Conservation (phyloP, 2,797 vertebrate species). For the Tokudaia muenninki region DNA sequence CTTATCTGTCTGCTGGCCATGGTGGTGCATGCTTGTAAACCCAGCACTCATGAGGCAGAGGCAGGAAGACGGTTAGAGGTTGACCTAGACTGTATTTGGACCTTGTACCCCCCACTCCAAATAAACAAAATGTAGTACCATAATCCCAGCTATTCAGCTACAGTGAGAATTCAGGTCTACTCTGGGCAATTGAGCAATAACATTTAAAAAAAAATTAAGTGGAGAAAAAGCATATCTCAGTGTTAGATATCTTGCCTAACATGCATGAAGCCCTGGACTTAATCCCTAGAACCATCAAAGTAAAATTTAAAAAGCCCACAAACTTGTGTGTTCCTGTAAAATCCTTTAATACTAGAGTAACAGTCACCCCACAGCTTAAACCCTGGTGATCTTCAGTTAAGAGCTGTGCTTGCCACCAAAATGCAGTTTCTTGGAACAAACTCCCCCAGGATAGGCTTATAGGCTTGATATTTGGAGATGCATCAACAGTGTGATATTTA, state of each 20-base stretch:
- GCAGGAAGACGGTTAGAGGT: neutral
- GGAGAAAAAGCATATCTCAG: neutral
- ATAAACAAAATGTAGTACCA: neutral
- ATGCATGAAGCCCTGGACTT: neutral
- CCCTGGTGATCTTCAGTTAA: neutral
- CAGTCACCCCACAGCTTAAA: neutral
- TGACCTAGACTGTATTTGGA: neutral
- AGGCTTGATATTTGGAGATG: constrained; percentile 38
- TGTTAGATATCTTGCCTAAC: neutral
- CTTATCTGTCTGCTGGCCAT: neutral
- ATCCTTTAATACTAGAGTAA: neutral
- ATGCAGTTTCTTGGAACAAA: neutral
- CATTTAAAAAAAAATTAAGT: neutral
- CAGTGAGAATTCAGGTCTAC: neutral
- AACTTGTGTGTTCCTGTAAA: neutral
- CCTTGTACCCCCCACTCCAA: neutral
- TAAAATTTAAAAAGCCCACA: neutral
- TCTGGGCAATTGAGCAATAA: neutral
- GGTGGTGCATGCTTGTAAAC: neutral
- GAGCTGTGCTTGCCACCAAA: neutral
- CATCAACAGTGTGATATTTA: constrained; percentile 31
- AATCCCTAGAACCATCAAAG: neutral
- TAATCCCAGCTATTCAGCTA: neutral
- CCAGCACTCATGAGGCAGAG: neutral
- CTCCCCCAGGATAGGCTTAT: neutral